Evolutionary conservation across 1,140 invertebrate genomes (phyloP).

Genomic region (Cecropterus lyciades): DNA sequence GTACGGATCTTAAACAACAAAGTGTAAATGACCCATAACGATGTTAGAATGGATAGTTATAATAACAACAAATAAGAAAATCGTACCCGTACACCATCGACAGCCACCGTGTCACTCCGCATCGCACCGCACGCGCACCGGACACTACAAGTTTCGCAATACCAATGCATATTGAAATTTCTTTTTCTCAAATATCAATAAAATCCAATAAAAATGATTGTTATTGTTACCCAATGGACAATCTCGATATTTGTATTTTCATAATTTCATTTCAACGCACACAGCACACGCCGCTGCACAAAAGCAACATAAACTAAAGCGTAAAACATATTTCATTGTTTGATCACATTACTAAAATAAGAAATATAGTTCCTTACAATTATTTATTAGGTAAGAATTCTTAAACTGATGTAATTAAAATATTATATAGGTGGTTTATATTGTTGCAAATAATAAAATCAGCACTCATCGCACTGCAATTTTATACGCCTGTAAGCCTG

Average conservation of each 20-base stretch:
- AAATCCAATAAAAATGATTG: not conserved
- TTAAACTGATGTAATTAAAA: too few relatives aligned
- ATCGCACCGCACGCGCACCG: constrained; percentile 37
- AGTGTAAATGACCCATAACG: too few relatives aligned
- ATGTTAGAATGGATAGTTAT: too few relatives aligned
- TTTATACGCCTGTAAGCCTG: not conserved
- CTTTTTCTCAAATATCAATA: not conserved
- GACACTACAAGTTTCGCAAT: constrained; percentile 6
- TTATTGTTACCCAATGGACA: too few relatives aligned
- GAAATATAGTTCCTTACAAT: too few relatives aligned
- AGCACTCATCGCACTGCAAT: not conserved
- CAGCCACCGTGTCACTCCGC: constrained; percentile 50
- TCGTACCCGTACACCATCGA: not conserved
- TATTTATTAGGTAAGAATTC: too few relatives aligned
- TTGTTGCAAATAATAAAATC: constrained; percentile 22
- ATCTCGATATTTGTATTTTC: constrained; percentile 7
- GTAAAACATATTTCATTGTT: too few relatives aligned
- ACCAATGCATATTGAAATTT: not conserved
- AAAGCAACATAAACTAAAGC: not conserved
- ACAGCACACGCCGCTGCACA: constrained; percentile 26
- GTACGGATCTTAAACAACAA: too few relatives aligned
- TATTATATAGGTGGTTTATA: not conserved
- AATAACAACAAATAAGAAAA: too few relatives aligned
- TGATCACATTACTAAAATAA: too few relatives aligned
- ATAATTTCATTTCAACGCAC: constrained; percentile 20